Evolutionary conservation across 2,888 invertebrate species (phyloP), one percentile per base, ranked within the genome.

Genomic region (Laspeyria flexula): DNA sequence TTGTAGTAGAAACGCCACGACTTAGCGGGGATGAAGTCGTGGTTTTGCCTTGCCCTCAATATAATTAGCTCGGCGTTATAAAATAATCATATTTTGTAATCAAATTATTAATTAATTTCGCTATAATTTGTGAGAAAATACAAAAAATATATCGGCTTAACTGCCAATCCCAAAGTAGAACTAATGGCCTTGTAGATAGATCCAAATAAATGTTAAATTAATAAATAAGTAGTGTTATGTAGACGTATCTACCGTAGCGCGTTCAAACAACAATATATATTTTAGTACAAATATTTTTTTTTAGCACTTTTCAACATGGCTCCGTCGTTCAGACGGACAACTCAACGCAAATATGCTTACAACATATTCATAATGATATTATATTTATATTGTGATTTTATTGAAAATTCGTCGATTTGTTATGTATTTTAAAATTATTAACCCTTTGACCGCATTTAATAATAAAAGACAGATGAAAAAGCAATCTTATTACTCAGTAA

Each of bases 151-250:
- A 60, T 52, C 30, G 71, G 72, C 69, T 60, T 52, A 31, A 21
- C 31, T 34, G 67, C 62, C 65, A 55, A 73, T 71, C 74, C 73
- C 70, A 62, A 52, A 76, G 62, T 77, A 76, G 67, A 66, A 67
- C 53, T 57, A 46, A 77, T 66, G 78, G 84, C 83, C 85, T 85
- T 83, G 77, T 83, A 82, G 79, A 77, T 83, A 83, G 77, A 73
- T 61, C 69, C 62, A 71, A 50, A 56, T 54, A 48, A 73, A 71
- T 72, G 56, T 69, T 70, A 66, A 58, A 46, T 43, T 39, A 34
- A 34, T 43, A 31, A 1, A 23, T 57, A 38, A 42, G 29, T 40
- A 40, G 25, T 46, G 43, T 57, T 34, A 34, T 15, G n/a, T 35
- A 41, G 50, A 47, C 31, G 29, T 43, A 41, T 43, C 0, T 4